Percentiles rank a stretch among this genome's conserved stretches.
Evolutionary conservation across 2,888 invertebrate genomes (phyloP).

Genomic region (Beris morrisii): DNA sequence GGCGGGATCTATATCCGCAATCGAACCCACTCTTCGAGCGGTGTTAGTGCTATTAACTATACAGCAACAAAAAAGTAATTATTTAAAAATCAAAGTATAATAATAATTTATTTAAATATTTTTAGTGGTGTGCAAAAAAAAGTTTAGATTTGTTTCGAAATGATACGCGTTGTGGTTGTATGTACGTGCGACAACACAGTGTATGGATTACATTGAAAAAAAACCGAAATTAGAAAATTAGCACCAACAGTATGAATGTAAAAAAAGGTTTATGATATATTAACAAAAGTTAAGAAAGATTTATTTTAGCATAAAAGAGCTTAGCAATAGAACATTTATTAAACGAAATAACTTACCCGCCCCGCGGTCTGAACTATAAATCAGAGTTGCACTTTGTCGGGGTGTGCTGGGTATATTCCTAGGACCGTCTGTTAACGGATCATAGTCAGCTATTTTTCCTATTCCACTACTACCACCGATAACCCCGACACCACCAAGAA

Average conservation of each 20-base stretch:
- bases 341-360: conserved; percentile 59
- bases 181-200: neutral
- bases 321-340: neutral
- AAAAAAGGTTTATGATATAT: neutral
- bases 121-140: no score
- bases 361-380: conserved; percentile 78
- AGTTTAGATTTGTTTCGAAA: no score
- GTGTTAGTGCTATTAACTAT: conserved; percentile 54
- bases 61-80: conserved; percentile 7
- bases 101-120: no score
- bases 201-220: neutral
- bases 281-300: conserved; percentile 3
- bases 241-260: conserved; percentile 1
- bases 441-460: conserved; percentile 79
- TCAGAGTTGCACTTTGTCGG: conserved; percentile 78
- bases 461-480: conserved; percentile 55
- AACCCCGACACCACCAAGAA: conserved; percentile 42
- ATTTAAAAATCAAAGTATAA: neutral
- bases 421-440: conserved; percentile 73
- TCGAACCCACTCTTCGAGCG: conserved; percentile 79
- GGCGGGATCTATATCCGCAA: conserved; percentile 92
- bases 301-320: conserved; percentile 5
- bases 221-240: neutral
- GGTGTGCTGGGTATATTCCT: conserved; percentile 72
- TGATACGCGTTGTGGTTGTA: no score